Conservation (phyloP, 2,888 invertebrate genomes). For the Busseola fusca region DNA sequence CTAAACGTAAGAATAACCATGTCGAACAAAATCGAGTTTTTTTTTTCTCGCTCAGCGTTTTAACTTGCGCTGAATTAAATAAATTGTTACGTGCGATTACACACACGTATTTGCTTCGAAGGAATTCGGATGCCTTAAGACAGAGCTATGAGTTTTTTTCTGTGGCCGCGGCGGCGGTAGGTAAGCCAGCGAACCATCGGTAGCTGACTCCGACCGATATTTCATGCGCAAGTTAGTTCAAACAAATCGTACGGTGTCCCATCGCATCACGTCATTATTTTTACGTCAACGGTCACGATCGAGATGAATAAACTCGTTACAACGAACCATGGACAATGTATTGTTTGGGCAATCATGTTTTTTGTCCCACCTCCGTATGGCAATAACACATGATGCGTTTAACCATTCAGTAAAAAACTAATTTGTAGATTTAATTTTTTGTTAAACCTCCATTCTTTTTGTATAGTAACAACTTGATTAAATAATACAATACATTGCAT, state of each 20-base stretch:
- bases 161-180: constrained; percentile 83
- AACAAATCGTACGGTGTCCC: constrained; percentile 88
- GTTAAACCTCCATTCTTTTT: constrained; percentile 11
- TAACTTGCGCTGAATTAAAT: constrained; percentile 79
- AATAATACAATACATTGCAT: constrained; percentile 37
- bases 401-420: constrained; percentile 44
- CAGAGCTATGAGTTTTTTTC: constrained; percentile 81
- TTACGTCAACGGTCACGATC: constrained; percentile 72
- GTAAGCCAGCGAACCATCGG: constrained; percentile 88
- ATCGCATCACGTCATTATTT: constrained; percentile 80
- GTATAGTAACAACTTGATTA: constrained; percentile 7
- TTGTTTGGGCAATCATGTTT: constrained; percentile 57
- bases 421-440: constrained; percentile 47
- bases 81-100: constrained; percentile 86
- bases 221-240: constrained; percentile 87
- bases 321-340: constrained; percentile 58
- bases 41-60: constrained; percentile 61
- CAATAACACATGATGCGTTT: constrained; percentile 49
- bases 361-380: constrained; percentile 40
- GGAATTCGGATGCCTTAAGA: constrained; percentile 85
- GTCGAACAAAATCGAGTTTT: constrained; percentile 57
- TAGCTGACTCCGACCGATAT: constrained; percentile 84
- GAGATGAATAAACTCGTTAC: constrained; percentile 62
- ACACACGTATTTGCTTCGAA: constrained; percentile 86
- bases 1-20: constrained; percentile 57